phyloP scores from a whole-genome alignment of 2,888 invertebrate species.

The Nudaria mundana region DNA sequence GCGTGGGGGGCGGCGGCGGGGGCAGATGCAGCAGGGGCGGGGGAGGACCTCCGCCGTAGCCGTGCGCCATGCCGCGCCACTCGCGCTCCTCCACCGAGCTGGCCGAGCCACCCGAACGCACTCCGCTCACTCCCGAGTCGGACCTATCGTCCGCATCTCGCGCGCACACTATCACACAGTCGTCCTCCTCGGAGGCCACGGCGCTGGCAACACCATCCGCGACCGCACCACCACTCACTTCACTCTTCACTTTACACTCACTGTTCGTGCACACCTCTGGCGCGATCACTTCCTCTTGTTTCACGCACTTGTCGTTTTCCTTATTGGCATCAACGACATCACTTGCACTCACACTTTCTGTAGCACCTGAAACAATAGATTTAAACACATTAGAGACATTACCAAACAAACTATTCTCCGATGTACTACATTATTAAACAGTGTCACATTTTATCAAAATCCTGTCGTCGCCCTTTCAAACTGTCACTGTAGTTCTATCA shows the following conservation, averaged over 20 bases:
- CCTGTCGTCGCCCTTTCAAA: slow-evolving; percentile 17
- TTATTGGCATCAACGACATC: slow-evolving; percentile 70
- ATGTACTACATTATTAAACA: slow-evolving; percentile 12
- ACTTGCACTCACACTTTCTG: slow-evolving; percentile 71
- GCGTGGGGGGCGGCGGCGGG: slow-evolving; percentile 73
- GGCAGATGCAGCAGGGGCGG: slow-evolving; percentile 74
- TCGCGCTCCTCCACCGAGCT: slow-evolving; percentile 89
- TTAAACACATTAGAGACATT: slow-evolving; percentile 6
- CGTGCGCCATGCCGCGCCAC: slow-evolving; percentile 88
- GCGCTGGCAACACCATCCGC: slow-evolving; percentile 77
- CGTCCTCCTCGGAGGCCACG: slow-evolving; percentile 83
- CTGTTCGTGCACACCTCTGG: slow-evolving; percentile 55
- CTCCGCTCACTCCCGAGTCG: slow-evolving; percentile 88
- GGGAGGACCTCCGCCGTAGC: slow-evolving; percentile 85
- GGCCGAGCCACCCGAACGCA: slow-evolving; percentile 86
- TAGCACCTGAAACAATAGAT: slow-evolving; percentile 67
- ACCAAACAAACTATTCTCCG: background rate
- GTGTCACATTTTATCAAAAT: slow-evolving; percentile 19
- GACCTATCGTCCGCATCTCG: slow-evolving; percentile 81
- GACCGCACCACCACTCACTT: slow-evolving; percentile 66
- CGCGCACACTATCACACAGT: slow-evolving; percentile 84
- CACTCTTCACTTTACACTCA: slow-evolving; percentile 75
- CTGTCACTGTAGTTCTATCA: slow-evolving; percentile 39
- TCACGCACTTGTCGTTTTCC: slow-evolving; percentile 70
- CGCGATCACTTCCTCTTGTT: slow-evolving; percentile 59